Percentiles rank a stretch among this genome's conserved stretches.
phyloP scores from a whole-genome alignment of 2,113 vertebrate genomes.

The Podocnemis expansa region DNA sequence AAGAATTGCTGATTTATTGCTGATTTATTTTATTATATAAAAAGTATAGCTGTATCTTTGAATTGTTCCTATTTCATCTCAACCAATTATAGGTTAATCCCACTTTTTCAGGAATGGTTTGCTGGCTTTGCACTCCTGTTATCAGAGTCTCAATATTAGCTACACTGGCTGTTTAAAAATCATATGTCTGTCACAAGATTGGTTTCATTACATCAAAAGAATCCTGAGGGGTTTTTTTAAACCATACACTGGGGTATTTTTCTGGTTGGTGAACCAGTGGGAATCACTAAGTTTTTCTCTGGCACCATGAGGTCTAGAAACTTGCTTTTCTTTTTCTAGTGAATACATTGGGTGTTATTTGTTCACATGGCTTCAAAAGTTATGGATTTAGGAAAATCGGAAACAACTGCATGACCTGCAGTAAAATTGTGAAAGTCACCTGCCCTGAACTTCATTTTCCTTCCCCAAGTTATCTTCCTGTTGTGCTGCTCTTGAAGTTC shows the following conservation, averaged over 20 bases:
- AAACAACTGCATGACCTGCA: not conserved
- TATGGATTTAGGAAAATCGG: not conserved
- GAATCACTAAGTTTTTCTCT: not conserved
- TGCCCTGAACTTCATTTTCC: not conserved
- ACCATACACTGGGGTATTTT: fast-evolving
- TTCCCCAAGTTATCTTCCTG: not conserved
- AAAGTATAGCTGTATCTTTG: not conserved
- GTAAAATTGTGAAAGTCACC: fast-evolving
- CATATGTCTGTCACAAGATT: not conserved
- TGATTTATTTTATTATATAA: not conserved
- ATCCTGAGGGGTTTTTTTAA: not conserved
- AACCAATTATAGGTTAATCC: not conserved
- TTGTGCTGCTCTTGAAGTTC: not conserved
- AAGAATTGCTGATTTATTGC: not conserved
- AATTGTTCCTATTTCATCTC: not conserved
- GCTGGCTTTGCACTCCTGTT: constrained; percentile 53
- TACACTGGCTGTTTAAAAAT: constrained; percentile 17
- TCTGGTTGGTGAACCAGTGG: not conserved
- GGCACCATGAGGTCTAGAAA: not conserved
- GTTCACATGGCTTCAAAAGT: fast-evolving
- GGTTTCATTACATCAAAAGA: not conserved
- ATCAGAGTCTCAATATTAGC: not conserved
- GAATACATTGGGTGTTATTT: not conserved
- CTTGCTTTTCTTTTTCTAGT: not conserved
- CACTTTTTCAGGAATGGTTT: not conserved